phyloP scores from a whole-genome alignment of 2,888 invertebrate species.

The Macrophya alboannulata region DNA sequence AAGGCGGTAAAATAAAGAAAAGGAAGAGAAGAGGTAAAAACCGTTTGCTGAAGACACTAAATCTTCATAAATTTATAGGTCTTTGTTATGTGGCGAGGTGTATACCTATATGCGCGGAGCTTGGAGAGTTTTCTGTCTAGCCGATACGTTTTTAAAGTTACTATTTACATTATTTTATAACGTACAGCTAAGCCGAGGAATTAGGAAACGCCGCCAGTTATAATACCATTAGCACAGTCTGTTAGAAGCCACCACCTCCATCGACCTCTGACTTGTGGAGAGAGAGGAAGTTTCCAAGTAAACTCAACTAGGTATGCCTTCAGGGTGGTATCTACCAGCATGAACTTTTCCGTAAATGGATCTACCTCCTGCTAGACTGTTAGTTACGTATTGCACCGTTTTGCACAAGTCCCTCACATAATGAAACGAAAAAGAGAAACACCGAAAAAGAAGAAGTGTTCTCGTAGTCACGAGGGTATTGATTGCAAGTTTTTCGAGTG shows the following conservation, averaged over 20 bases:
- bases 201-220: conserved; percentile 33
- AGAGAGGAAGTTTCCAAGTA: conserved; percentile 19
- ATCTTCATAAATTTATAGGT: neutral
- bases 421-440: neutral
- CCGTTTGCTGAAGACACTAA: neutral
- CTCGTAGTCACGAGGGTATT: no score
- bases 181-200: neutral
- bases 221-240: conserved; percentile 39
- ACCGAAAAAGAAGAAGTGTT: no score
- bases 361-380: neutral
- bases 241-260: conserved; percentile 18
- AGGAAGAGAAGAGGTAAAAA: neutral
- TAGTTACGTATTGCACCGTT: neutral
- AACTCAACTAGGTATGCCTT: neutral
- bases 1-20: neutral
- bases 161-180: neutral
- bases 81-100: neutral
- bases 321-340: conserved; percentile 1
- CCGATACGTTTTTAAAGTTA: neutral
- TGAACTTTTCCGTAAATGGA: neutral
- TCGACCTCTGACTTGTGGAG: conserved; percentile 10
- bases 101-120: neutral
- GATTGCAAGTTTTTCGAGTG: no score
- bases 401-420: neutral
- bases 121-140: neutral